Base-by-base conservation (phyloP, 2,888 invertebrate species). In the Toxonevra muliebris region DNA sequence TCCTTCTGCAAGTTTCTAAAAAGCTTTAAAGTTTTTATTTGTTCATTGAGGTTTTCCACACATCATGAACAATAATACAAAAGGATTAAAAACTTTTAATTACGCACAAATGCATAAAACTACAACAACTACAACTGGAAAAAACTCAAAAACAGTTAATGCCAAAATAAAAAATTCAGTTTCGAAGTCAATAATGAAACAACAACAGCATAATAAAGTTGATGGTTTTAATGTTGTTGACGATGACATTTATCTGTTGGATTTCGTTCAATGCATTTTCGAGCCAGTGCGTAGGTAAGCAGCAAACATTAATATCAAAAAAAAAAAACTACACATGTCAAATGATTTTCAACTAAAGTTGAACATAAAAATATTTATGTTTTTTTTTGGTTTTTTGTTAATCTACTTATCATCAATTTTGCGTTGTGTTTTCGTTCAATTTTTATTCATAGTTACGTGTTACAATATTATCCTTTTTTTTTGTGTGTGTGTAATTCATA, bases 241-340 rank as follows among this genome's bases (percentile, higher is more conserved):
- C 13, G 75, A 76, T 30, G 76, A 76, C 48, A 76, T 77, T 60
- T 81, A 78, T 70, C 74, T 81, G 45, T 71, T 76, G 41, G 82
- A 81, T 73, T 81, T 79, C 73, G 79, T 81, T 61, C 81, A 82
- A 59, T 81, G 81, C 70, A 76, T 74, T 54, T 61, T 81, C 71
- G 76, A 77, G 63, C 81, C 81, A 20, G 68, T 75, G 19, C 76
- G 76, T 53, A 79, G 80, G 81, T 81, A 77, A 71, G 66, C 70
- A 45, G 19, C 40, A 8, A 9, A 53, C 53, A 53, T 52, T 10
- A 15, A 12, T 58, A 48, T 20, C 50, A 1, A 9, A 7, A 5
- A 55, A 66, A 55, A 61, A 41, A 9, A 52, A 52, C 60, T 30
- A 7, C 30, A 20, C 3, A 50, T 50, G 48, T n/a, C 0, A 7